Base-by-base conservation (phyloP, 2,113 vertebrate genomes). In the Eolophus roseicapilla region DNA sequence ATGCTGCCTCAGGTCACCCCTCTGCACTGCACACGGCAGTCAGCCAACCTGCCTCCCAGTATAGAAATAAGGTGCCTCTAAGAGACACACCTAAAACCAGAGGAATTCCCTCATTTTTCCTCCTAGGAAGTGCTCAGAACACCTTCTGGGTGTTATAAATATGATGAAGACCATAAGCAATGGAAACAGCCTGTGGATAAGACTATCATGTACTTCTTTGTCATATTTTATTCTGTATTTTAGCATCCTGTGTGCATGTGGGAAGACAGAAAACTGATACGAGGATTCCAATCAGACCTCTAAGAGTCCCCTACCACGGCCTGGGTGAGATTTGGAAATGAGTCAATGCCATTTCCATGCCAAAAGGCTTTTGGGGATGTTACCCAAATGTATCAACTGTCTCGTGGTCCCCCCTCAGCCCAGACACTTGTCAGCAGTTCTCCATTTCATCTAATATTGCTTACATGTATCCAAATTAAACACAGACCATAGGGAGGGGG, bases 371-470 rank as follows among this genome's bases (percentile, higher is more conserved):
- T 17, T 0, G 2, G 29, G 31, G 90, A 81, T 71, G 64, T 71
- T 75, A 86, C 63, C 65, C 70, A 85, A 94, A 84, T 1, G 1
- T 79, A 82, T 59, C 14, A 81, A 76, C 69, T 67, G 35, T 68
- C 76, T 88, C 0, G 0, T 82, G 64, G 60, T 74, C 91, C 92
- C 55, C 57, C 43, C 41, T 80, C 74, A 75, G 46, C 68, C 77
- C 92, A 94, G 82, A 92, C 63, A 49, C 78, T 93, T 91, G 68
- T 82, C 94, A 97, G 92, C 91, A 93, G 63, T 82, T 91, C 73
- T 90, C 74, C 17, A 46, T 88, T 77, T 80, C 55, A 77, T 76
- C 71, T 82, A 80, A 93, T 87, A 53, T 47, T 67, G 68, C 85
- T 74, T 88, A 88, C 46, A 90, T 44, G 57, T 44, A 64, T 70